phyloP scores from a whole-genome alignment of 1,140 invertebrate genomes.

The Ostrea denselamellosa region DNA sequence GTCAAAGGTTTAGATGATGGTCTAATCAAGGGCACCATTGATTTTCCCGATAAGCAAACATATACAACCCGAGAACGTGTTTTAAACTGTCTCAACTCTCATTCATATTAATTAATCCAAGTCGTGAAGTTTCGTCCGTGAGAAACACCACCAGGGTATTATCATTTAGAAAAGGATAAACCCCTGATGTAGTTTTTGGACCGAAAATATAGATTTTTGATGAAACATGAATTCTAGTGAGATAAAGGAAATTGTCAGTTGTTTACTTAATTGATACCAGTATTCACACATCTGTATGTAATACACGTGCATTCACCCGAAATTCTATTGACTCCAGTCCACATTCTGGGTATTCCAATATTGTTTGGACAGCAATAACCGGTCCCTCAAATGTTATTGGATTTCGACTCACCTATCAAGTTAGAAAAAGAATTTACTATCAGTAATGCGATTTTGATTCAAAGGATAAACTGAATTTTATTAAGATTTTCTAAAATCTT shows the following conservation, averaged over 20 bases:
- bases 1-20: too few relatives aligned
- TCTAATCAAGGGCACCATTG: too few relatives aligned
- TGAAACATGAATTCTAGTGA: neutral
- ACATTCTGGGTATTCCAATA: constrained; percentile 50
- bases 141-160: too few relatives aligned
- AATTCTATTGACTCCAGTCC: constrained; percentile 49
- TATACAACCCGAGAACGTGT: too few relatives aligned
- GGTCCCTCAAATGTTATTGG: constrained; percentile 54
- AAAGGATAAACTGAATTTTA: neutral
- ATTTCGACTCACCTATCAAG: constrained; percentile 49
- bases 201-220: constrained; percentile 6
- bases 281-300: neutral
- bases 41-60: too few relatives aligned
- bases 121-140: too few relatives aligned
- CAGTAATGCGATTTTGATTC: neutral
- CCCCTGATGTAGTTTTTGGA: neutral
- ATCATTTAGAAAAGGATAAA: too few relatives aligned
- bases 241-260: too few relatives aligned
- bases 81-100: too few relatives aligned
- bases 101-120: too few relatives aligned
- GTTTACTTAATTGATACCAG: neutral
- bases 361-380: constrained; percentile 44
- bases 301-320: constrained; percentile 26
- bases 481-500: neutral
- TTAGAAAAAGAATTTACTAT: neutral